A percentile compares a stretch with the other conserved stretches of the same genome.
Evolutionary conservation across 2,888 invertebrate genomes (phyloP).

Genomic region (Cylloceria caligata): DNA sequence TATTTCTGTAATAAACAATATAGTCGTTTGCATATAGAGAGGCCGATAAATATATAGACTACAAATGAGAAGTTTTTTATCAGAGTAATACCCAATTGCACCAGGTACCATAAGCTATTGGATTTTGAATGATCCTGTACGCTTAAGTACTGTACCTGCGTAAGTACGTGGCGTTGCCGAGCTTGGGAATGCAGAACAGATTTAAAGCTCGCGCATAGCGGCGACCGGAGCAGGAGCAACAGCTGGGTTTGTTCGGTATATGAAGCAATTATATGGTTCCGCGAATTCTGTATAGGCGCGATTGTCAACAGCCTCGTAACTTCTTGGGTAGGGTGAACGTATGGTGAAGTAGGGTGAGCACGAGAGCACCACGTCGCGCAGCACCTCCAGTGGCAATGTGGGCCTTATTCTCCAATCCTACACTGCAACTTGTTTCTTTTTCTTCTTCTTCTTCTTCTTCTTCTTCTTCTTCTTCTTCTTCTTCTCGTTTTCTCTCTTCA

Average conservation of each 20-base stretch:
- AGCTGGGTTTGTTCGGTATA: constrained; percentile 69
- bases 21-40: too few species aligned
- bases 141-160: not conserved
- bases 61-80: too few species aligned
- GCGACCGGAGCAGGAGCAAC: constrained; percentile 18
- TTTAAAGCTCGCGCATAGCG: constrained; percentile 70
- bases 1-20: too few species aligned
- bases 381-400: constrained; percentile 32
- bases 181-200: constrained; percentile 74
- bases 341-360: not conserved
- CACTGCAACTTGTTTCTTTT: not conserved
- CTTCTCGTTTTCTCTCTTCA: not conserved
- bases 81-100: not conserved
- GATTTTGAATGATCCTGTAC: not conserved
- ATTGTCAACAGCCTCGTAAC: constrained; percentile 79
- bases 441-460: not conserved
- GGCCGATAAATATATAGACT: too few species aligned
- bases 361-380: constrained; percentile 15
- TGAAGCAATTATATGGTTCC: constrained; percentile 81
- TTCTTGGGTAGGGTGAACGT: constrained; percentile 43
- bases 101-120: not conserved
- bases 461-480: not conserved
- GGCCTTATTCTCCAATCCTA: constrained; percentile 26
- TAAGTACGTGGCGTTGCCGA: not conserved
- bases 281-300: constrained; percentile 73